Conservation (phyloP, 2,888 invertebrate genomes). For the Tridacna crocea region DNA sequence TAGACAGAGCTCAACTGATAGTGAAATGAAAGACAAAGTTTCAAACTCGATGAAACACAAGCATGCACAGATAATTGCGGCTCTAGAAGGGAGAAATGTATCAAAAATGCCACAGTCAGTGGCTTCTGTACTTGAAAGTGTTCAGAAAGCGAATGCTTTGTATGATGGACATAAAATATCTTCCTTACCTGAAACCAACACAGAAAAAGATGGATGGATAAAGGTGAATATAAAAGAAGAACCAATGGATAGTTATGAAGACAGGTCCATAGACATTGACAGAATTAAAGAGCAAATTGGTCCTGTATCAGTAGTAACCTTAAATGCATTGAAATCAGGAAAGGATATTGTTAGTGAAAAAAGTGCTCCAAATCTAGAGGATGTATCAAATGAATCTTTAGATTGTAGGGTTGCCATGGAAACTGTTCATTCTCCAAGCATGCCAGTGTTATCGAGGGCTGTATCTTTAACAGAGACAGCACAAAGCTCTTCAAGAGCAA, state of each 20-base stretch:
- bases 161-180: background rate
- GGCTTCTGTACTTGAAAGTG: background rate
- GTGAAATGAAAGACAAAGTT: background rate
- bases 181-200: background rate
- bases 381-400: background rate
- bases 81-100: conserved; percentile 41
- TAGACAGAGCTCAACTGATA: conserved; percentile 3
- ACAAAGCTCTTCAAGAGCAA: background rate
- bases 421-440: conserved; percentile 6
- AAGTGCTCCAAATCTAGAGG: background rate
- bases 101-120: background rate
- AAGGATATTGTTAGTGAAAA: background rate
- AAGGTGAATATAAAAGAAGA: conserved; percentile 12
- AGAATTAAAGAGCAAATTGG: background rate
- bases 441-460: conserved; percentile 25
- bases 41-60: conserved; percentile 37
- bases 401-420: background rate
- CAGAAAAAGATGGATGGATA: background rate
- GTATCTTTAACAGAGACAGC: conserved; percentile 19
- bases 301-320: background rate
- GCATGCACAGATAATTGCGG: conserved; percentile 50
- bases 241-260: conserved; percentile 2
- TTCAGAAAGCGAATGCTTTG: background rate
- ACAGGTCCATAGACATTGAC: background rate
- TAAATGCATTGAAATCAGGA: background rate